These are phyloP conservation scores for Sinodicranocentrus sp. DNA, from an alignment of 2,888 invertebrate species.

Conservation along the genomic window DNA sequence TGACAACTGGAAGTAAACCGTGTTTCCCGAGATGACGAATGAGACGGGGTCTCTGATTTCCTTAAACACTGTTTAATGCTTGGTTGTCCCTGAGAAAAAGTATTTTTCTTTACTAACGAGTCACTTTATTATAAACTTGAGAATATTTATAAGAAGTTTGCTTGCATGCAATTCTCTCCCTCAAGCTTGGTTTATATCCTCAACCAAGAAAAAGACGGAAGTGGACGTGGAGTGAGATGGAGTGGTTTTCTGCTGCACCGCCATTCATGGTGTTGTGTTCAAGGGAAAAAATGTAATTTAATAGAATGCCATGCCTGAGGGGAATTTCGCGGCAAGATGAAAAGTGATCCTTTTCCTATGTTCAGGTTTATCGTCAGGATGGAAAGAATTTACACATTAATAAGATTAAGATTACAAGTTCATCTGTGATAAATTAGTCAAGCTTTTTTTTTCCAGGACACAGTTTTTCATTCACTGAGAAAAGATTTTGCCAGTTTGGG, in stretches of 20 bases:
- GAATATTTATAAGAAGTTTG: too few species aligned
- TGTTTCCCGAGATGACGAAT: constrained; percentile 26
- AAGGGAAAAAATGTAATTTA: not conserved
- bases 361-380: too few species aligned
- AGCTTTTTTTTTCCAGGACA: too few species aligned
- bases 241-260: not conserved
- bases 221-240: constrained; percentile 33
- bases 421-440: too few species aligned
- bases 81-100: not conserved
- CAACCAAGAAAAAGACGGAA: constrained; percentile 25
- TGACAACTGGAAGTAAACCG: constrained; percentile 2
- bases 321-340: constrained; percentile 8
- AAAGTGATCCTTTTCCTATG: not conserved
- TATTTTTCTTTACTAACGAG: not conserved
- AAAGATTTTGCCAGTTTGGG: too few species aligned
- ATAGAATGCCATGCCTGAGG: not conserved
- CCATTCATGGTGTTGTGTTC: too few species aligned
- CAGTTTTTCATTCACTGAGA: too few species aligned
- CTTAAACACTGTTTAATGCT: constrained; percentile 9
- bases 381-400: too few species aligned
- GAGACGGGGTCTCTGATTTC: constrained; percentile 16
- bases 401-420: too few species aligned
- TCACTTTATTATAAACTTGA: too few species aligned
- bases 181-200: too few species aligned
- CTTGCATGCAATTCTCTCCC: too few species aligned